Evolutionary conservation across 2,113 vertebrate genomes (phyloP).

Genomic region (Rafetus swinhoei): DNA sequence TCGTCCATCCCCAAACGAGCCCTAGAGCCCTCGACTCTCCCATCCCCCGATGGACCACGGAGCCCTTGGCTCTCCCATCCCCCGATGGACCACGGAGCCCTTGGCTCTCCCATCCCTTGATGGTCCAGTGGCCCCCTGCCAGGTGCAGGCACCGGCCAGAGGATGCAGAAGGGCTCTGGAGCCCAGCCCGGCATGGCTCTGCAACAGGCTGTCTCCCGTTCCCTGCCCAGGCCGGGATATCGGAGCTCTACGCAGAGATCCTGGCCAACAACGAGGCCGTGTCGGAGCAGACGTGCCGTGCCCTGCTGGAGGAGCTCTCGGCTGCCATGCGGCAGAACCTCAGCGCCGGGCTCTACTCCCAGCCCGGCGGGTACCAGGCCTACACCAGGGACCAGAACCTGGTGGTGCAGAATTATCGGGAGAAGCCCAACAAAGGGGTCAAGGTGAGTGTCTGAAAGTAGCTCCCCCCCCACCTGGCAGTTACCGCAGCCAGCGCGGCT

Average conservation of each 20-base stretch:
- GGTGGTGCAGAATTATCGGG: slow-evolving; percentile 34
- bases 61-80: too few relatives aligned
- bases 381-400: slow-evolving; percentile 37
- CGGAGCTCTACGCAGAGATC: neutral
- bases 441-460: slow-evolving; percentile 28
- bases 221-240: neutral
- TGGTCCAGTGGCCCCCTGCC: neutral
- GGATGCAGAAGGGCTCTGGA: neutral
- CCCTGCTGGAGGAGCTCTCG: slow-evolving; percentile 42
- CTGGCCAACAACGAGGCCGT: slow-evolving; percentile 20
- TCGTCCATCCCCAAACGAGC: too few relatives aligned
- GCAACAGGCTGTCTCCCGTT: fast-evolving
- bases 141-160: neutral
- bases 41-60: neutral
- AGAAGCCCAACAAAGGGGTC: slow-evolving; percentile 50
- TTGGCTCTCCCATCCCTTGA: too few relatives aligned
- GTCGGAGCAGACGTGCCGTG: slow-evolving; percentile 34
- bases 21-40: too few relatives aligned
- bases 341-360: slow-evolving; percentile 24
- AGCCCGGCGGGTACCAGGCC: slow-evolving; percentile 52
- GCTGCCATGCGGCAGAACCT: neutral
- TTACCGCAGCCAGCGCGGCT: neutral
- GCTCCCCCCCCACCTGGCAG: neutral
- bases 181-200: neutral
- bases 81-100: too few relatives aligned